A percentile compares a stretch with the other conserved stretches of the same genome.
These are phyloP conservation scores for Larimichthys polyactis DNA, from an alignment of 2,113 vertebrate species.

Conservation along the genomic window DNA sequence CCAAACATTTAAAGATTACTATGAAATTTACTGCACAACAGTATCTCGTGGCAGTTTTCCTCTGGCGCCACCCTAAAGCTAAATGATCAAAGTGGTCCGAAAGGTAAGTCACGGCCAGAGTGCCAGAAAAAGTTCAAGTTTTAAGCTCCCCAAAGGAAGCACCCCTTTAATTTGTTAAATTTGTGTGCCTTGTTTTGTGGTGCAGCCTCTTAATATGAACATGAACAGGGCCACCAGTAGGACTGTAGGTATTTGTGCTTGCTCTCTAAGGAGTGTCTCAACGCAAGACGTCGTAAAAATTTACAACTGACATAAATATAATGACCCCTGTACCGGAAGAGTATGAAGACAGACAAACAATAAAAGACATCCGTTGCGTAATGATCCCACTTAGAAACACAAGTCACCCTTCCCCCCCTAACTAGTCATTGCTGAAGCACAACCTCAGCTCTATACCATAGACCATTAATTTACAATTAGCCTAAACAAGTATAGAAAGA, in stretches of 20 bases:
- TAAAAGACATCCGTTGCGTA: slow-evolving; percentile 42
- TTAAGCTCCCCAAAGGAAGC: neutral
- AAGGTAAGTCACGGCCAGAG: neutral
- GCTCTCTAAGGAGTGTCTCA: slow-evolving; percentile 34
- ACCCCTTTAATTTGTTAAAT: neutral
- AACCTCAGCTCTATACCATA: neutral
- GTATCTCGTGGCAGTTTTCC: neutral
- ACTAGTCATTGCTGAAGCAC: slow-evolving; percentile 22
- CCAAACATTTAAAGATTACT: neutral
- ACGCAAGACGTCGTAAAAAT: slow-evolving; percentile 16
- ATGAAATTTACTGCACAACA: neutral
- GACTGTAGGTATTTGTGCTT: slow-evolving; percentile 10
- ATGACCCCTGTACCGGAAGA: slow-evolving; percentile 57
- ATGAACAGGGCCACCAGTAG: neutral
- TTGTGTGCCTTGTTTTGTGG: neutral
- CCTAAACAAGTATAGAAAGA: neutral
- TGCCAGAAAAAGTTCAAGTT: neutral
- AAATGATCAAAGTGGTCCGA: neutral
- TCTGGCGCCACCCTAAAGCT: neutral
- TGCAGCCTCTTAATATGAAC: neutral
- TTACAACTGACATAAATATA: slow-evolving; percentile 51
- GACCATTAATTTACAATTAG: slow-evolving; percentile 34
- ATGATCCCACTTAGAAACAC: slow-evolving; percentile 41
- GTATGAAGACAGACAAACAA: slow-evolving; percentile 39
- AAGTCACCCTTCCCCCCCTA: slow-evolving; percentile 10